Percentiles rank a stretch among this genome's conserved stretches.
These are phyloP conservation scores for Gasterosteus nipponicus DNA, from an alignment of 2,113 vertebrate species.

Conservation along the genomic window DNA sequence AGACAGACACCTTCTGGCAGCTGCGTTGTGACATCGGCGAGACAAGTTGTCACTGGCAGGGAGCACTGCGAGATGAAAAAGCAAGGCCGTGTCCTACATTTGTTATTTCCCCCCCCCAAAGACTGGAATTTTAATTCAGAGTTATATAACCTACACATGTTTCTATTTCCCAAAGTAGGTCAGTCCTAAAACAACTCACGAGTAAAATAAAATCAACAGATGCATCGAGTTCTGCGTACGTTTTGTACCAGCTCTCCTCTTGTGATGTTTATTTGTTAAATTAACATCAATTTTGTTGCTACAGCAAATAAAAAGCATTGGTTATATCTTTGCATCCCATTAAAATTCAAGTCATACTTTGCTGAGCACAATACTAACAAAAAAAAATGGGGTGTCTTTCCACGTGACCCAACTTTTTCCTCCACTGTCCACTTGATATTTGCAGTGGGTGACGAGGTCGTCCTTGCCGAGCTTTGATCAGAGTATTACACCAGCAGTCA, in stretches of 20 bases:
- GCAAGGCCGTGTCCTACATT: neutral
- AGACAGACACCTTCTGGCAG: conserved; percentile 38
- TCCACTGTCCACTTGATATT: conserved; percentile 55
- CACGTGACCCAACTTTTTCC: conserved; percentile 34
- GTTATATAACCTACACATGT: neutral
- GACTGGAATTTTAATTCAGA: neutral
- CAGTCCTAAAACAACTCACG: neutral
- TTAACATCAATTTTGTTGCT: neutral
- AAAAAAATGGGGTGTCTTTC: conserved; percentile 13
- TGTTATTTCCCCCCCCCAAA: neutral
- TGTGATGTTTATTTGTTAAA: neutral
- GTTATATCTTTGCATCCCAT: conserved; percentile 6
- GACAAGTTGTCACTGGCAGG: conserved; percentile 52
- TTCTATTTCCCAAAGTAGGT: neutral
- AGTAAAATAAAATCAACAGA: neutral
- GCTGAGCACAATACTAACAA: neutral
- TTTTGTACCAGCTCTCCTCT: neutral
- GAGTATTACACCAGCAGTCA: conserved; percentile 44
- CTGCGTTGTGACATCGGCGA: conserved; percentile 29
- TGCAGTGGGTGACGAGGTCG: conserved; percentile 51
- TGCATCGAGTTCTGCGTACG: neutral
- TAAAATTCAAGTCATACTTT: conserved; percentile 18
- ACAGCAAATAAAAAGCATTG: conserved; percentile 4
- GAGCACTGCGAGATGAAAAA: conserved; percentile 29
- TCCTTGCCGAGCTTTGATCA: conserved; percentile 69